Percentiles rank a stretch among this genome's conserved stretches.
Conservation (phyloP, 2,888 invertebrate genomes). For the Coleophora flavipennella region DNA sequence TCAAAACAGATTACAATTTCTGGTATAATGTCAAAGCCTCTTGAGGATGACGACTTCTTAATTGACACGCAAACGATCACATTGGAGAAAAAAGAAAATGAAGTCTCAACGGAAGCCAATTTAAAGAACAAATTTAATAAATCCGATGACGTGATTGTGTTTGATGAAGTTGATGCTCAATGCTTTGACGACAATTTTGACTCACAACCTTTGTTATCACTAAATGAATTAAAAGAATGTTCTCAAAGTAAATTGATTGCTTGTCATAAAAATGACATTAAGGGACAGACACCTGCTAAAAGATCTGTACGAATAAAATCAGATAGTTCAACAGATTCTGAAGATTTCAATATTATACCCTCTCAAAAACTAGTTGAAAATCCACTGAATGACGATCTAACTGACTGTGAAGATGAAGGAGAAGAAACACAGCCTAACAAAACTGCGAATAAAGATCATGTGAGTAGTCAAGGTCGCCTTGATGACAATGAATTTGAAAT, state of each 20-base stretch:
- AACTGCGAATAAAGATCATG: too few species aligned
- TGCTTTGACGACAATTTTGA: conserved; percentile 31
- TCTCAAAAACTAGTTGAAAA: conserved; percentile 28
- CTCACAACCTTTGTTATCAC: conserved; percentile 41
- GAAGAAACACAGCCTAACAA: conserved; percentile 4
- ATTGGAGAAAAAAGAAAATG: background rate
- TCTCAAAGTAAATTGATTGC: conserved; percentile 5
- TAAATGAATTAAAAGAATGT: background rate
- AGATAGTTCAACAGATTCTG: conserved; percentile 37
- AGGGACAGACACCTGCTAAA: conserved; percentile 6
- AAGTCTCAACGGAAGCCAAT: background rate
- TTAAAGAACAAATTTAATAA: conserved; percentile 19
- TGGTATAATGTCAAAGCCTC: background rate
- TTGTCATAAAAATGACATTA: conserved; percentile 16
- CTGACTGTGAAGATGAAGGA: conserved; percentile 38
- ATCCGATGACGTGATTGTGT: conserved; percentile 44
- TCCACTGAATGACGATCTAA: conserved; percentile 26
- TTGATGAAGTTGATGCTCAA: conserved; percentile 42
- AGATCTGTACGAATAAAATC: conserved; percentile 19
- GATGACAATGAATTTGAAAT: too few species aligned
- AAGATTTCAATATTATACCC: conserved; percentile 32
- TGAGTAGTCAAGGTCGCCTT: too few species aligned
- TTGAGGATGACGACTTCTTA: too few species aligned
- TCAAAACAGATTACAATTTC: background rate
- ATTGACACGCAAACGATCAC: too few species aligned